A percentile compares a stretch with the other conserved stretches of the same genome.
Conservation (phyloP, 2,797 vertebrate genomes). For the Tragelaphus eurycerus region DNA sequence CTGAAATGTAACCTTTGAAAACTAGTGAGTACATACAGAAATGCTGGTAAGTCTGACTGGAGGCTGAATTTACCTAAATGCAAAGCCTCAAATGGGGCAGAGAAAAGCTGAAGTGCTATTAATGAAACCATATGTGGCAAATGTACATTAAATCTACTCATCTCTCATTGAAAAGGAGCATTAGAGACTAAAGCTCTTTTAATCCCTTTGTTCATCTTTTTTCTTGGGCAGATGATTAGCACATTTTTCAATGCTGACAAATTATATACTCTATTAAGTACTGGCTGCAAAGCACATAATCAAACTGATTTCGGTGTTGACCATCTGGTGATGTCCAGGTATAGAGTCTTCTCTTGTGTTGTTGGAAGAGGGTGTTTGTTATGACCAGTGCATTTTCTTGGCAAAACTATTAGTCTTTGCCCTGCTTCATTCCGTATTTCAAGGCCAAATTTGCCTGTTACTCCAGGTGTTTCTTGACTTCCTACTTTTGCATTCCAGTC, state of each 20-base stretch:
- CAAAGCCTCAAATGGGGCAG: conserved; percentile 12
- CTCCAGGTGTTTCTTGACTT: too few relatives aligned
- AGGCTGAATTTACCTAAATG: neutral
- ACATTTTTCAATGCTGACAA: conserved; percentile 46
- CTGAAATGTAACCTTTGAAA: conserved; percentile 7
- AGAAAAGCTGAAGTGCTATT: conserved; percentile 10
- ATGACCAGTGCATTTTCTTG: too few relatives aligned
- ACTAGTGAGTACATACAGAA: neutral
- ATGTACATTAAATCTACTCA: conserved; percentile 26
- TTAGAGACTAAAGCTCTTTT: conserved; percentile 19
- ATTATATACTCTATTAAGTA: neutral
- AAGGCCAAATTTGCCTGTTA: too few relatives aligned
- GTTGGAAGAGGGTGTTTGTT: too few relatives aligned
- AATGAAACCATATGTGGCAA: neutral
- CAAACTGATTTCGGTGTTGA: too few relatives aligned
- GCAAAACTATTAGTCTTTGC: too few relatives aligned
- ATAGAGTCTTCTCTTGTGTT: too few relatives aligned
- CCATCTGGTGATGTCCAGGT: too few relatives aligned
- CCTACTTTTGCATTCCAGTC: too few relatives aligned
- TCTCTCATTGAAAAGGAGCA: neutral
- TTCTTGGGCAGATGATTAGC: neutral
- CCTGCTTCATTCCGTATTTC: too few relatives aligned
- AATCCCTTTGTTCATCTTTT: neutral
- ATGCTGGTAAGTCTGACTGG: neutral
- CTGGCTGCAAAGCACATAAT: too few relatives aligned